Evolutionary conservation across 2,888 invertebrate species (phyloP).

Genomic region (Lacanobia wlatinum): DNA sequence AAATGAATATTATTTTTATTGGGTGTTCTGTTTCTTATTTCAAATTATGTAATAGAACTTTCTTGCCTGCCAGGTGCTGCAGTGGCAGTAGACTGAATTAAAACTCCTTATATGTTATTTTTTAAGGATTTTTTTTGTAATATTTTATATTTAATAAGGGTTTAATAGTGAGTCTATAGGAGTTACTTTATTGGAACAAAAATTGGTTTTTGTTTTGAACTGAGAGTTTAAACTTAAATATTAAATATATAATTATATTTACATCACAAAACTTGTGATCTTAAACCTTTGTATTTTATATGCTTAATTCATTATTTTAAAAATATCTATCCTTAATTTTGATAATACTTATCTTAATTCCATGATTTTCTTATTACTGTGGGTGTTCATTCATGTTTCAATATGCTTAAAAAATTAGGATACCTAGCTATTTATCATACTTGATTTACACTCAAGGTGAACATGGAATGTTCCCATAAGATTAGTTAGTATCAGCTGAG

Average conservation of each 20-base stretch:
- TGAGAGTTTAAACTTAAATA: background rate
- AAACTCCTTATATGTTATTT: constrained; percentile 2
- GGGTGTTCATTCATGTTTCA: background rate
- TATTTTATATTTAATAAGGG: background rate
- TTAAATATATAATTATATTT: background rate
- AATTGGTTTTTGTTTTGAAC: background rate
- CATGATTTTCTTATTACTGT: background rate
- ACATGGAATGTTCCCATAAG: background rate
- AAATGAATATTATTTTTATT: constrained; percentile 7
- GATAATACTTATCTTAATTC: background rate
- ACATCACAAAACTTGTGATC: too few relatives aligned
- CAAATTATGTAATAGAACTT: background rate
- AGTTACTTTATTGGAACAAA: background rate
- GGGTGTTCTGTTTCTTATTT: constrained; percentile 5
- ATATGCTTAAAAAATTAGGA: background rate
- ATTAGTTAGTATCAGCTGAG: background rate
- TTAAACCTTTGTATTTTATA: too few relatives aligned
- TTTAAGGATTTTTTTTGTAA: too few relatives aligned
- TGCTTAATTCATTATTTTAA: background rate
- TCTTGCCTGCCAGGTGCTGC: constrained; percentile 1
- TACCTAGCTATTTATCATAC: too few relatives aligned
- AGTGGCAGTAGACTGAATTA: background rate
- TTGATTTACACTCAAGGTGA: too few relatives aligned
- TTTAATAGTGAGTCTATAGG: background rate
- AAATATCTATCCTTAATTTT: background rate